A percentile compares a stretch with the other conserved stretches of the same genome.
Evolutionary conservation across 92 coral and sea anemone genomes (phyloP).

Genomic region (Hydrozoanthus gracilis): DNA sequence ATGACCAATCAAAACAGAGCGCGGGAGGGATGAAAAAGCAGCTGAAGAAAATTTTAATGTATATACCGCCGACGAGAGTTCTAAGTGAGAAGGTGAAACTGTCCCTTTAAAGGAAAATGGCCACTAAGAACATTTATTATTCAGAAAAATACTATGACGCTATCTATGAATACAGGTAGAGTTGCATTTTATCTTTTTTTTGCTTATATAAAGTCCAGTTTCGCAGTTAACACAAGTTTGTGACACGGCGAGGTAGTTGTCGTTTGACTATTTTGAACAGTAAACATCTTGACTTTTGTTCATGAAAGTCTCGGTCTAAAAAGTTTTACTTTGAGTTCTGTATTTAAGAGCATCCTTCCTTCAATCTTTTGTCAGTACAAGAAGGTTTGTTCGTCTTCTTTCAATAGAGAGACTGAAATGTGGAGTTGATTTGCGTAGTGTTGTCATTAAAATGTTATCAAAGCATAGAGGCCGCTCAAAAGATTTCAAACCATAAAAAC

Average conservation of each 20-base stretch:
- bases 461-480: too few relatives aligned
- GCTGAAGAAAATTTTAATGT: background rate
- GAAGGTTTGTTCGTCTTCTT: too few relatives aligned
- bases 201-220: background rate
- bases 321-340: too few relatives aligned
- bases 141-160: conserved; percentile 91
- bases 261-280: too few relatives aligned
- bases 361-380: too few relatives aligned
- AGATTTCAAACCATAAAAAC: too few relatives aligned
- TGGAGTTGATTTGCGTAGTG: too few relatives aligned
- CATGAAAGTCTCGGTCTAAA: too few relatives aligned
- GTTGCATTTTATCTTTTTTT: background rate
- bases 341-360: too few relatives aligned
- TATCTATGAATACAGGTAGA: conserved; percentile 83
- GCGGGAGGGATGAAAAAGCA: conserved; percentile 42
- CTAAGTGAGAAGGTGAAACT: background rate
- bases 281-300: too few relatives aligned
- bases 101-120: conserved; percentile 52
- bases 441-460: too few relatives aligned
- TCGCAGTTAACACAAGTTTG: background rate
- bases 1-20: conserved; percentile 33
- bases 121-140: conserved; percentile 82
- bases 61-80: background rate
- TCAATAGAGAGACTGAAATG: too few relatives aligned
- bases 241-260: background rate